These are phyloP conservation scores for Hylomyscus alleni DNA, from an alignment of 2,797 vertebrate genomes.

Conservation along the genomic window DNA sequence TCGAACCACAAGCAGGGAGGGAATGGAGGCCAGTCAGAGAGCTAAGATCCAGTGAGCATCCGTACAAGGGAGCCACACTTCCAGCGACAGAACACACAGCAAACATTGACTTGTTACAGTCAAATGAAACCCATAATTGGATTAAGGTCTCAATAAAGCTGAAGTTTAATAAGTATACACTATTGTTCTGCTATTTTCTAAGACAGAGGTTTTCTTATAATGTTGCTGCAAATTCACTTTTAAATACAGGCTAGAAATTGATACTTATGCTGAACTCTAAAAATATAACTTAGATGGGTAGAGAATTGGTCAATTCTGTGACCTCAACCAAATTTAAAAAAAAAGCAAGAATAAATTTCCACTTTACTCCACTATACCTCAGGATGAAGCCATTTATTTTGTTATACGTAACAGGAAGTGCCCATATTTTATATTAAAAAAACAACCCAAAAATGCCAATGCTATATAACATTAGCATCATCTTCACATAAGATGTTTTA, in stretches of 20 bases:
- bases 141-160: conserved; percentile 56
- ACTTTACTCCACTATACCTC: background rate
- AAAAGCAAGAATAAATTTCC: conserved; percentile 59
- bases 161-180: conserved; percentile 18
- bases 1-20: conserved; percentile 22
- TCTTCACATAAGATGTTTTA: conserved; percentile 30
- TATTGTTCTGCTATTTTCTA: conserved; percentile 55
- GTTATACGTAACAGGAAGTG: conserved; percentile 55
- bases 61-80: background rate
- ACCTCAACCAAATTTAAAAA: conserved; percentile 21
- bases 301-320: conserved; percentile 48
- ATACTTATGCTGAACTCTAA: conserved; percentile 56
- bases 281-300: conserved; percentile 64
- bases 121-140: conserved; percentile 50
- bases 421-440: conserved; percentile 45
- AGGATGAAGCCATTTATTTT: conserved; percentile 54
- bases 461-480: conserved; percentile 25
- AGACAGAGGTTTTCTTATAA: conserved; percentile 56
- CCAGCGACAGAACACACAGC: background rate
- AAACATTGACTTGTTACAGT: conserved; percentile 10
- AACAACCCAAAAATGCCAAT: conserved; percentile 45
- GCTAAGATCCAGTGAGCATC: background rate
- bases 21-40: background rate
- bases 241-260: conserved; percentile 45
- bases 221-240: conserved; percentile 49